Conservation (phyloP, 2,888 invertebrate species). For the Ypsolopha sequella region DNA sequence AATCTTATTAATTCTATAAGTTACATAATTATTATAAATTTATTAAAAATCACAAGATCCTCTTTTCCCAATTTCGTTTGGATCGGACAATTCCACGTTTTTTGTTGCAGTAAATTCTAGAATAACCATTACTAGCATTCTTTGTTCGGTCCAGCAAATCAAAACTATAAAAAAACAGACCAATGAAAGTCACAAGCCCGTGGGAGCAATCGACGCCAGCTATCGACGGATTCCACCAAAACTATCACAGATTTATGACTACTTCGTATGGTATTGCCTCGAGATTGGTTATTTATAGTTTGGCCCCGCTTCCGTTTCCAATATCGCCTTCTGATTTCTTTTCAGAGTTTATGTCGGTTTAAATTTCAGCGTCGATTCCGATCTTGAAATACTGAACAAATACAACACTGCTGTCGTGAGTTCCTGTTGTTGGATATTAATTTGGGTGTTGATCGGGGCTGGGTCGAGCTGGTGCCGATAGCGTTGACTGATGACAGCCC, state of each 20-base stretch:
- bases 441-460: slow-evolving; percentile 40
- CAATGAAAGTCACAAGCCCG: slow-evolving; percentile 13
- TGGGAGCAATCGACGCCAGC: slow-evolving; percentile 23
- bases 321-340: neutral
- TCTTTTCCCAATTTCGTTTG: too few species aligned
- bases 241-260: slow-evolving; percentile 35
- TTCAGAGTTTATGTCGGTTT: too few species aligned
- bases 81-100: neutral
- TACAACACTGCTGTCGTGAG: too few species aligned
- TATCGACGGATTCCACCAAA: slow-evolving; percentile 23
- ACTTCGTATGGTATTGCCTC: slow-evolving; percentile 26
- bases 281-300: slow-evolving; percentile 30
- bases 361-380: too few species aligned
- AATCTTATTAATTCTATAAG: too few species aligned
- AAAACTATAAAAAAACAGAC: slow-evolving; percentile 9
- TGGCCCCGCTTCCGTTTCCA: slow-evolving; percentile 11
- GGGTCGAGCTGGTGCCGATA: slow-evolving; percentile 41
- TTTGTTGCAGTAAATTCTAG: neutral
- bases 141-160: slow-evolving; percentile 3
- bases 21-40: too few species aligned
- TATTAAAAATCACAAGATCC: too few species aligned
- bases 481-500: slow-evolving; percentile 54
- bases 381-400: too few species aligned
- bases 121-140: neutral
- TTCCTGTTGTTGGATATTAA: slow-evolving; percentile 29